Evolutionary conservation across 2,888 invertebrate genomes (phyloP).

Genomic region (Thyatira batis): DNA sequence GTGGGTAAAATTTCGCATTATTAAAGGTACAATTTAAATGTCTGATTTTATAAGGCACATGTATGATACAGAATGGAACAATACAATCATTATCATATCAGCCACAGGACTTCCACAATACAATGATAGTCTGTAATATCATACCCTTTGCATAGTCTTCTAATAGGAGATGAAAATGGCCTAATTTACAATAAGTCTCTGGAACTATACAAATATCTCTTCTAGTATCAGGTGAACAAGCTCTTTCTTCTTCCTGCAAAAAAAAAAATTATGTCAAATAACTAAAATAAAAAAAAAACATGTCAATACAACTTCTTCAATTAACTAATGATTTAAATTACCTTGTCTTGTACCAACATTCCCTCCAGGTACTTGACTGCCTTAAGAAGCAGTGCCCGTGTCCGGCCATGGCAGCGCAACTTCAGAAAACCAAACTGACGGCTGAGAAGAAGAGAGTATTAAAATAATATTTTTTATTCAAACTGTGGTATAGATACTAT

Average conservation of each 20-base stretch:
- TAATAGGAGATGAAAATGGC: slow-evolving; percentile 95
- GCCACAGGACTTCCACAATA: too few species aligned
- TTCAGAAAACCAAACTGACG: slow-evolving; percentile 96
- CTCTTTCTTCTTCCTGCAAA: slow-evolving; percentile 73
- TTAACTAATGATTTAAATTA: slow-evolving; percentile 21
- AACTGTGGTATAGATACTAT: not conserved
- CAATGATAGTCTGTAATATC: slow-evolving; percentile 13
- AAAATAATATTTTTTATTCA: not conserved
- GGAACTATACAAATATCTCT: slow-evolving; percentile 91
- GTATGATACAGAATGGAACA: too few species aligned
- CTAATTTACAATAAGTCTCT: slow-evolving; percentile 96
- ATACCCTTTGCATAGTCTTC: slow-evolving; percentile 97
- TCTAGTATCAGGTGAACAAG: slow-evolving; percentile 70
- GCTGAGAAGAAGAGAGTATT: slow-evolving; percentile 79
- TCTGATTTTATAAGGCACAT: too few species aligned
- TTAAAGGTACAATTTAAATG: too few species aligned
- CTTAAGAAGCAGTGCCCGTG: slow-evolving; percentile 90
- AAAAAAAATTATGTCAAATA: slow-evolving; percentile 10
- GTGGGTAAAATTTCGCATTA: too few species aligned
- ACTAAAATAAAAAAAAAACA: slow-evolving; percentile 4
- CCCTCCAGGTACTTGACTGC: slow-evolving; percentile 93
- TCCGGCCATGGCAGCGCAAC: slow-evolving; percentile 89
- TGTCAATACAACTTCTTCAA: not conserved
- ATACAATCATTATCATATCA: too few species aligned
- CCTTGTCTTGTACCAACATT: slow-evolving; percentile 91